Percentiles rank a stretch among this genome's conserved stretches.
phyloP scores from a whole-genome alignment of 2,113 vertebrate species.

The Brachyhypopomus gauderio region DNA sequence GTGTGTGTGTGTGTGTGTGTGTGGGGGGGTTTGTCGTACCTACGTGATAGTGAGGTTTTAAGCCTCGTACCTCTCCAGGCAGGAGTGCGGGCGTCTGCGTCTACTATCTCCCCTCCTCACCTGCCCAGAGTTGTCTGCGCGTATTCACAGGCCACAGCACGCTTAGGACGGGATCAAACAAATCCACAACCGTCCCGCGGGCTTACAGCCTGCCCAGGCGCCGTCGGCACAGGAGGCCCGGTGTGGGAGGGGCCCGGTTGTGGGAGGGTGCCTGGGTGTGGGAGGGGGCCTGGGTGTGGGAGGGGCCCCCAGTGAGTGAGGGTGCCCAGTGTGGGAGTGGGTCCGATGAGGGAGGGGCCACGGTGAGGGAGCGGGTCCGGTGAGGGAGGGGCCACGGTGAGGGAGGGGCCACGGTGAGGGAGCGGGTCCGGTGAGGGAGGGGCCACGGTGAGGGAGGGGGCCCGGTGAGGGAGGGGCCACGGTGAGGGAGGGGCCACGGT shows the following conservation, averaged over 20 bases:
- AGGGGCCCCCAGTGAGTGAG: too few relatives aligned
- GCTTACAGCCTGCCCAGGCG: conserved; percentile 29
- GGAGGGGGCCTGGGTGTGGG: conserved; percentile 27
- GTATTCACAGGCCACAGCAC: conserved; percentile 55
- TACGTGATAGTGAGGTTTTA: not conserved
- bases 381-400: conserved; percentile 28
- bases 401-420: too few relatives aligned
- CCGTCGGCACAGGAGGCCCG: conserved; percentile 24
- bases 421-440: conserved; percentile 15
- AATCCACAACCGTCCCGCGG: conserved; percentile 57
- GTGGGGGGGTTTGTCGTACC: too few relatives aligned
- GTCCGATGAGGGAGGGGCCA: too few relatives aligned
- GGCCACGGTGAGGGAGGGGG: conserved; percentile 7
- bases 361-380: not conserved
- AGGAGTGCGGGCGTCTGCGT: conserved; percentile 57
- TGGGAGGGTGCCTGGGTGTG: conserved; percentile 2
- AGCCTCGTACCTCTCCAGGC: conserved; percentile 7
- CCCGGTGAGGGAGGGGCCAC: conserved; percentile 2
- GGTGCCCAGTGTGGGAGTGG: too few relatives aligned
- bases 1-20: too few relatives aligned
- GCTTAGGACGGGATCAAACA: conserved; percentile 55
- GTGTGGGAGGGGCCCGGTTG: too few relatives aligned
- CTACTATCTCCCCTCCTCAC: conserved; percentile 65
- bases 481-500: too few relatives aligned
- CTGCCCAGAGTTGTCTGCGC: conserved; percentile 64